Evolutionary conservation across 1,140 invertebrate species (phyloP), one percentile per base, ranked within the genome.

Genomic region (Vollenhovia emeryi): DNA sequence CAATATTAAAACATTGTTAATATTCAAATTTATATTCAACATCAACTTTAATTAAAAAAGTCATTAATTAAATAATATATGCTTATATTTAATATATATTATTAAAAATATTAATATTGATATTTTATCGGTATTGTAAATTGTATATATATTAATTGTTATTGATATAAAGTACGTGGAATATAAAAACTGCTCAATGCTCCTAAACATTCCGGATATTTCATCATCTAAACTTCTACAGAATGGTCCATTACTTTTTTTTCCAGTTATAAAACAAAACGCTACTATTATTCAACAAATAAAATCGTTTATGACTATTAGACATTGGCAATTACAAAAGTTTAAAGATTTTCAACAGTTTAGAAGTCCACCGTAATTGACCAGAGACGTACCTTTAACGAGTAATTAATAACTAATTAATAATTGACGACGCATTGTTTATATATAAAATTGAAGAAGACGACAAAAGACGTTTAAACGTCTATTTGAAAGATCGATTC

Each of bases 381-480:
- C 73, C 78, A 82, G 50, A 71, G 36, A 82, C 18, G 13, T 8
- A 50, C 30, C n/a, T 43, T 11, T 55, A 82, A 48, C 7, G 13
- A 64, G n/a, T 62, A 36, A 82, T 82, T 55, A 40, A 57, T 80
- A 69, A 55, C 55, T 69, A 68, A 69, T 64, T 79, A 62, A 64
- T 83, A 74, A 66, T 78, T 78, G 48, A 52, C 66, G 78, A 79
- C 36, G 30, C 36, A 59, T 73, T 55, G 60, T 50, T 78, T 62
- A 40, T 40, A 60, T 76, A 80, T 71, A 73, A 82, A 82, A 73
- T 82, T 30, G 78, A 82, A 55, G 40, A 69, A 30, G 36, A 71
- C 21, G 62, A 76, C 18, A n/a, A 60, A 45, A n/a, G 24, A 79
- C 7, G 6, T 82, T 71, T 21, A 5, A 50, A 78, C 59, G 40